Base-by-base conservation (phyloP, 2,797 vertebrate genomes). In the Capromys pilorides region DNA sequence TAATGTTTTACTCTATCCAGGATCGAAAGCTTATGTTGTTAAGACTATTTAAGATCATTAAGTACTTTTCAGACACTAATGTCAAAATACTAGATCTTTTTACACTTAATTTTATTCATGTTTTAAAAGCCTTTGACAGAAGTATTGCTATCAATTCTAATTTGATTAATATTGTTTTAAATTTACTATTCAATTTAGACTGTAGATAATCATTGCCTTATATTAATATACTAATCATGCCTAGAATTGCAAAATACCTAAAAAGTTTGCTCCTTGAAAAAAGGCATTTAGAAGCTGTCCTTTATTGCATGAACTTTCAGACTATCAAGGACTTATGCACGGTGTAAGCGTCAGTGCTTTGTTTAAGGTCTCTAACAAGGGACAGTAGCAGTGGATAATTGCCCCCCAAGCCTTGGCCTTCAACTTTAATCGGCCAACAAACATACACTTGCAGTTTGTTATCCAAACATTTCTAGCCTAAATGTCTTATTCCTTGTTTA, bases 11-110 rank as follows among this genome's bases (percentile, higher is more conserved):
- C 83, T 92, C 88, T 62, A 77, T 31, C 26, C 73, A 96, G 96
- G 96, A 82, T 94, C 88, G 87, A 96, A 94, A 96, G 66, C 84
- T 13, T 96, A 64, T 94, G 86, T 95, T 95, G 94, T 97, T 96
- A 36, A 92, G 93, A 86, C 94, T 94, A 93, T 97, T 97, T 97
- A 96, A 97, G 97, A 95, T 71, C 96, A 98, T 97, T 97, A 97
- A 98, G 96, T 95, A 97, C 96, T 97, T 96, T 85, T 97, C 96
- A 98, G 96, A 97, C 93, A 88, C 94, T 97, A 95, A 91, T 96
- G 95, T 95, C 73, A 94, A 95, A 98, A 95, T 14, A 91, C 92
- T 87, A 85, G 39, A 80, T 77, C 85, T 97, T 96, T 45, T 96
- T 82, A 64, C 18, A 73, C 86, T 90, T 95, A 97, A 95, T 97